Base-by-base conservation (phyloP, 2,113 vertebrate genomes). In the Phylloscopus whistleri region DNA sequence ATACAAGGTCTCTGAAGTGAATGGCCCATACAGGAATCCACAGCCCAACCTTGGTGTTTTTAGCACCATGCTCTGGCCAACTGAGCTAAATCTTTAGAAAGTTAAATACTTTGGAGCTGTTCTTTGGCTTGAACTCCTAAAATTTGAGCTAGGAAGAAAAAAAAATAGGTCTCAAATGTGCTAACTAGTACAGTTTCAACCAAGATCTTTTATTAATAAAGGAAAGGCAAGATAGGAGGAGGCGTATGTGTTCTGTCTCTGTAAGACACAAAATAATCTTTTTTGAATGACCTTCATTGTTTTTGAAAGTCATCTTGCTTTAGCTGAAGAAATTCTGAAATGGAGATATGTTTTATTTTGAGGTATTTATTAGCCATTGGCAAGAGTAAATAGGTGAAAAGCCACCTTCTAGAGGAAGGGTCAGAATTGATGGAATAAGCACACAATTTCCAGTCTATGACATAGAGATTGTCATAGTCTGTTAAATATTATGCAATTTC, bases 1-100 rank as follows among this genome's bases (percentile, higher is more conserved):
- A 1, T 15, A 18, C 33, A 46, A 10, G 6, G 15, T 16, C 8
- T 46, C 55, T 39, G 41, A 39, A 46, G n/a, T 46, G 18, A 60
- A 15, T 0, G 0, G 22, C 27, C 37, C 9, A 10, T 41, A 16
- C 10, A 30, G 30, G 30, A 49, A 26, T 58, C 16, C 28, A 26
- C 12, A 58, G 12, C 13, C 13, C 27, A 8, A 0, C 10, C 33
- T 8, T 52, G 26, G 5, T 59, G 46, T 13, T 69, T 53, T 37
- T 23, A 60, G 18, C 9, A 28, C 39, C 15, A 11, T 37, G 11
- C 39, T 52, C 55, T 69, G 46, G 46, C 14, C 26, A 44, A 15
- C 11, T 19, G 27, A 68, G 6, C 27, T 33, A 52, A 22, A 33
- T 19, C 15, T 52, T 11, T 28, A 46, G 44, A 55, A 74, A 84